phyloP scores from a whole-genome alignment of 2,113 vertebrate genomes.

The Zosterops japonicus region DNA sequence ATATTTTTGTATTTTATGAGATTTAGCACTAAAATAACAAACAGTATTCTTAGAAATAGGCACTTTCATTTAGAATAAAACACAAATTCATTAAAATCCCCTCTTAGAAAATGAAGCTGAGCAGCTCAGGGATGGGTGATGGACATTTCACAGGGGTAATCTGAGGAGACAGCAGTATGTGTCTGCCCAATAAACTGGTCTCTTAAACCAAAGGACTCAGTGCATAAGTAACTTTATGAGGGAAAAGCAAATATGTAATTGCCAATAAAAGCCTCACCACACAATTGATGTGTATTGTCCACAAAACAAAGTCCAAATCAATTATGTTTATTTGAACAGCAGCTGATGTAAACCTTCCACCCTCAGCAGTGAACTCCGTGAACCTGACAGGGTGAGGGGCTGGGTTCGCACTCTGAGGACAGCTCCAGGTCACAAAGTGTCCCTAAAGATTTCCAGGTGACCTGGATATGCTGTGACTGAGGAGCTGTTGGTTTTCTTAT shows the following conservation, averaged over 20 bases:
- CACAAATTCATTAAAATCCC: neutral
- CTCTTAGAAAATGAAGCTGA: neutral
- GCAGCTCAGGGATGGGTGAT: neutral
- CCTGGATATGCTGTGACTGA: fast-evolving
- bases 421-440: neutral
- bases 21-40: neutral
- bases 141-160: neutral
- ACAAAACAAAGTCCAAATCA: neutral
- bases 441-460: neutral
- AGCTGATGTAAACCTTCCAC: neutral
- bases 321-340: neutral
- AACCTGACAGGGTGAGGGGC: fast-evolving
- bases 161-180: fast-evolving
- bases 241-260: neutral
- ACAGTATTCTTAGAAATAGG: neutral
- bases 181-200: neutral
- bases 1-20: neutral
- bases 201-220: neutral
- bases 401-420: neutral
- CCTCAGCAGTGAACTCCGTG: fast-evolving
- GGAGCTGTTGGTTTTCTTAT: neutral
- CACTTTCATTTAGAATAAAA: neutral
- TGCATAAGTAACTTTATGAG: neutral
- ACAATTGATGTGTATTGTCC: neutral
- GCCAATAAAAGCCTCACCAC: neutral